A percentile compares a stretch with the other conserved stretches of the same genome.
Evolutionary conservation across 2,113 vertebrate genomes (phyloP).

Genomic region (Hylia prasina): DNA sequence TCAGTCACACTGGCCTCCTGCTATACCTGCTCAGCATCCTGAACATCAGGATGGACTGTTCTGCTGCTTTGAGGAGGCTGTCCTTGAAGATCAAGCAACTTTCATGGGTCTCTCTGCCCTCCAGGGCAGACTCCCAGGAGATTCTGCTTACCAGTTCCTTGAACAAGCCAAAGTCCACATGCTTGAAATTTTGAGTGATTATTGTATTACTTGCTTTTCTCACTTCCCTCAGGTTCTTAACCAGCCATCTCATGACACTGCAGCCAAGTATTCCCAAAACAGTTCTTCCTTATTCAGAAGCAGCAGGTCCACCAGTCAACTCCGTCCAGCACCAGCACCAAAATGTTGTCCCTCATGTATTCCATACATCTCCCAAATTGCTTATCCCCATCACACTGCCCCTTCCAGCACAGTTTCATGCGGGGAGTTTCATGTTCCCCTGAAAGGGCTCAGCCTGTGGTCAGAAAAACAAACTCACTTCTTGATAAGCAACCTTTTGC

Average conservation of each 20-base stretch:
- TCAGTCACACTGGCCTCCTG: constrained; percentile 28
- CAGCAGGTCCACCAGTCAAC: not conserved
- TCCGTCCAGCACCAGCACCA: not conserved
- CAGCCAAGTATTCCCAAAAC: not conserved
- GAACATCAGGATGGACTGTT: constrained; percentile 48
- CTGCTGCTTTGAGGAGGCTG: constrained; percentile 37
- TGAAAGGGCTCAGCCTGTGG: not conserved
- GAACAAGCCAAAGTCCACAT: not conserved
- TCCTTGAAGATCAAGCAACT: constrained; percentile 42
- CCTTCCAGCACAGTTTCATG: not conserved
- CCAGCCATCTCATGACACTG: not conserved
- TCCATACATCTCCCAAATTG: not conserved
- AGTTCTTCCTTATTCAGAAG: not conserved
- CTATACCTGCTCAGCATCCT: constrained; percentile 56
- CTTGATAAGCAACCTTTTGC: not conserved
- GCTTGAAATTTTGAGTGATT: not conserved
- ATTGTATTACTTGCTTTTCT: not conserved
- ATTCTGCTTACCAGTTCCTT: not conserved
- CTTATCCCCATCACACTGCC: not conserved
- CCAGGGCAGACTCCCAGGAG: constrained; percentile 20
- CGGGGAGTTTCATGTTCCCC: not conserved
- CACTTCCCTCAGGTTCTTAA: not conserved
- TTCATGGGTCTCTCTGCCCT: not conserved
- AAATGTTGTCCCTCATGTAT: not conserved
- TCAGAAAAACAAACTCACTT: not conserved